Conservation (phyloP, 1,140 invertebrate genomes). For the Trichonephila inaurata region DNA sequence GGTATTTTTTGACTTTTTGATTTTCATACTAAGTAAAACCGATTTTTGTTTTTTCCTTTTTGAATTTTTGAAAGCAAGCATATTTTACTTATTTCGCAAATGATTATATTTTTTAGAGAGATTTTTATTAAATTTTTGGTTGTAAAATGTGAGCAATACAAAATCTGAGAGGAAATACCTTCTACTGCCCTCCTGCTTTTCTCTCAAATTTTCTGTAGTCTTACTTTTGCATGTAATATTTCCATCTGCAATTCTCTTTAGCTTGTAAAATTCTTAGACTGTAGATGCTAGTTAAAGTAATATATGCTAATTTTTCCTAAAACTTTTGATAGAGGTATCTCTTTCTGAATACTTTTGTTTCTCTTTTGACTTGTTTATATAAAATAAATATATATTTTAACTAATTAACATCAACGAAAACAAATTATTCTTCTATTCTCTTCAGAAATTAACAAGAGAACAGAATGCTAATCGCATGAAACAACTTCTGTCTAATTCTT, state of each 20-base stretch:
- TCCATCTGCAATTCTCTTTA: not conserved
- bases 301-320: not conserved
- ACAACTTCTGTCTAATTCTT: slow-evolving; percentile 36
- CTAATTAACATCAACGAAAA: not conserved
- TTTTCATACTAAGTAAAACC: not conserved
- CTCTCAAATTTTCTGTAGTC: too few species aligned
- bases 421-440: slow-evolving; percentile 21
- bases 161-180: not conserved
- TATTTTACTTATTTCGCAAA: too few species aligned
- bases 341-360: not conserved
- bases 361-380: not conserved
- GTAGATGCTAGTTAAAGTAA: not conserved
- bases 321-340: too few species aligned
- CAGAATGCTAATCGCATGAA: slow-evolving; percentile 56
- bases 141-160: not conserved
- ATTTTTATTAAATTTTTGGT: too few species aligned
- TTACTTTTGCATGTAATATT: not conserved
- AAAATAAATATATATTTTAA: not conserved
- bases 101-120: too few species aligned
- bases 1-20: not conserved
- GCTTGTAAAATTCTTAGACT: not conserved
- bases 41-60: too few species aligned
- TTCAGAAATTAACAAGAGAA: slow-evolving; percentile 56
- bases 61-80: too few species aligned
- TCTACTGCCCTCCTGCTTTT: too few species aligned